Base-by-base conservation (phyloP, 2,888 invertebrate species). In the Cryptocephalus primarius region DNA sequence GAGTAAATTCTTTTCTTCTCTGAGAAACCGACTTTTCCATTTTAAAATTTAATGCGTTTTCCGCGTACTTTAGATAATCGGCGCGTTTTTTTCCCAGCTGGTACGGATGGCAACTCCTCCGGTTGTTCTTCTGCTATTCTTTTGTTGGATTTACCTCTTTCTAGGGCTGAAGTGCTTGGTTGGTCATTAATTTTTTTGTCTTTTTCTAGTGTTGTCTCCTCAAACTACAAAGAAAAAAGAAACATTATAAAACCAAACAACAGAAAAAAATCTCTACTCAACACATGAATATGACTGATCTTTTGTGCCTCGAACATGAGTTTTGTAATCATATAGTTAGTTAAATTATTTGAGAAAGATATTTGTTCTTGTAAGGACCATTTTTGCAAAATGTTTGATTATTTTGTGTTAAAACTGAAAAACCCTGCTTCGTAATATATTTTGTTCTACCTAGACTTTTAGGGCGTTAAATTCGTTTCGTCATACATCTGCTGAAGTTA, bases 81-180 rank as follows among this genome's bases (percentile, higher is more conserved):
- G 36, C 64, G 59, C 14, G 60, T 58, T 50, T 65, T 64, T 49
- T 64, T 43, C 57, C 54, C 10, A 54, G 49, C 8, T 55, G 51
- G 22, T 59, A 54, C 6, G 22, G 22, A 22, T 22, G 22, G 22
- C 22, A 22, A 22, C 44, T 59, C 50, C 47, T 54, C 42, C 31
- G 59, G 57, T 14, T 63, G 61, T 40, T 63, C 63, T 1, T 61
- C 63, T n/a, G 56, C 47, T 61, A 66, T 66, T 47, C 66, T 52
- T 54, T 67, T 66, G 42, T 48, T 47, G 48, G 48, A 50, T 47
- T 55, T 53, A 12, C 43, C 45, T 12, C 40, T 42, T 45, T 49
- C 53, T 22, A 22, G 22, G 44, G 47, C 48, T 39, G 48, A 55
- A 40, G 53, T 49, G 36, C 48, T 44, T 0, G 49, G 50, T 34